Evolutionary conservation across 2,113 vertebrate genomes (phyloP).

Genomic region (Gopherus evgoodei): DNA sequence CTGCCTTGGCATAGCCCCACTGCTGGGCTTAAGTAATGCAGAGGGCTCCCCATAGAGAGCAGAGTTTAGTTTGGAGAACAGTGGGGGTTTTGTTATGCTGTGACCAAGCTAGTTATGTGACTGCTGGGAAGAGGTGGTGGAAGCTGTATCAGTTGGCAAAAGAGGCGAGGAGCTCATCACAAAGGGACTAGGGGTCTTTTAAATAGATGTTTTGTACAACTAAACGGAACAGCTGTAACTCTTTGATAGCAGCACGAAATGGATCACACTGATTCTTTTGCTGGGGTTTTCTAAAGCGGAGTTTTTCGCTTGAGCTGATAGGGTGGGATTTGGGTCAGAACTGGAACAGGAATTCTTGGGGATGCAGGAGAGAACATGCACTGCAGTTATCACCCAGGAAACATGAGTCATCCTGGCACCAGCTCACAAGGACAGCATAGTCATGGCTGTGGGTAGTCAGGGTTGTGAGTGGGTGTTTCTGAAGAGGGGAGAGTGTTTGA

Average conservation of each 20-base stretch:
- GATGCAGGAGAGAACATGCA: background rate
- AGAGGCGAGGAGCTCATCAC: background rate
- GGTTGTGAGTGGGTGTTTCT: background rate
- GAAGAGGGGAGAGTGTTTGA: background rate
- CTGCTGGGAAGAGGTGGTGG: background rate
- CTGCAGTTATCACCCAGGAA: background rate
- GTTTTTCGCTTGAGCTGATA: background rate
- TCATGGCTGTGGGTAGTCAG: background rate
- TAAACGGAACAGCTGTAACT: background rate
- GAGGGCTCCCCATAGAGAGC: background rate
- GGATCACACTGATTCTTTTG: background rate
- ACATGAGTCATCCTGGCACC: background rate
- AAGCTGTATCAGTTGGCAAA: background rate
- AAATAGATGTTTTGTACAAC: background rate
- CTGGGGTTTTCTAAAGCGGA: background rate
- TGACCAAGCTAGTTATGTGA: background rate
- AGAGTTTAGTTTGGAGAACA: background rate
- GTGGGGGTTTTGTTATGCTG: background rate
- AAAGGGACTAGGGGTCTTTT: background rate
- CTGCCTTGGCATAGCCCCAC: background rate
- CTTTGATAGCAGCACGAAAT: background rate
- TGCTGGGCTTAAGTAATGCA: background rate
- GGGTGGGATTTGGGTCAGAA: background rate
- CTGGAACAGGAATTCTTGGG: background rate
- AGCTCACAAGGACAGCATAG: background rate